Evolutionary conservation across 2,113 vertebrate genomes (phyloP).

Genomic region (Anoura caudifer): DNA sequence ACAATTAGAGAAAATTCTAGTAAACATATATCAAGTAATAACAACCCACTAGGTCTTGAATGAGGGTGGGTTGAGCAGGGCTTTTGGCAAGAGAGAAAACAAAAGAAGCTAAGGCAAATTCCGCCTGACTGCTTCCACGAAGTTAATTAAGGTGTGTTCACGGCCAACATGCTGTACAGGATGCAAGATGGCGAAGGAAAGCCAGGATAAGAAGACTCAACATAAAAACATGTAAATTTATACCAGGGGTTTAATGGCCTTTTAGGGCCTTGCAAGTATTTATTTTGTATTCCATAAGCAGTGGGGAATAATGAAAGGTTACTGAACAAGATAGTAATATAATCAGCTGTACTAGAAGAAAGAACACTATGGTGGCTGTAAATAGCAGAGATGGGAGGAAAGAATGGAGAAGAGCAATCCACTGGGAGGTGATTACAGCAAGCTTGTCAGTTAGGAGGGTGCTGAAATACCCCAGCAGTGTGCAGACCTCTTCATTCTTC

Average conservation of each 20-base stretch:
- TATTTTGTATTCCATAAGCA: background rate
- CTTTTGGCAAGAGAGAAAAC: background rate
- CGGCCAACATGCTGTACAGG: background rate
- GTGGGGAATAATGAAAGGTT: background rate
- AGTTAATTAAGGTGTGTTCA: background rate
- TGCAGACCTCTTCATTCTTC: background rate
- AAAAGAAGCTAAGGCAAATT: background rate
- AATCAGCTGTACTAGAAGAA: background rate
- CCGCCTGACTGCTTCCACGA: background rate
- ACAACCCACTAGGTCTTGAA: background rate
- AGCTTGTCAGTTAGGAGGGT: background rate
- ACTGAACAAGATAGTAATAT: background rate
- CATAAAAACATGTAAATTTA: background rate
- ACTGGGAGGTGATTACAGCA: background rate
- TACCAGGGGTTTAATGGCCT: background rate
- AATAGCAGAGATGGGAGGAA: background rate
- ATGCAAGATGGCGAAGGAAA: background rate
- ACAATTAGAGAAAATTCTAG: slow-evolving; percentile 4
- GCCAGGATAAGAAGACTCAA: background rate
- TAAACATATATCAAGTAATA: background rate
- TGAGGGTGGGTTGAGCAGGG: background rate
- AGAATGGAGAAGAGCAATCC: background rate
- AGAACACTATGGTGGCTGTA: background rate
- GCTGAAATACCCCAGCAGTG: too few relatives aligned
- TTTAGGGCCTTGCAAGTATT: background rate